Evolutionary conservation across 2,797 vertebrate species (phyloP).

Genomic region (Microhierax caerulescens): DNA sequence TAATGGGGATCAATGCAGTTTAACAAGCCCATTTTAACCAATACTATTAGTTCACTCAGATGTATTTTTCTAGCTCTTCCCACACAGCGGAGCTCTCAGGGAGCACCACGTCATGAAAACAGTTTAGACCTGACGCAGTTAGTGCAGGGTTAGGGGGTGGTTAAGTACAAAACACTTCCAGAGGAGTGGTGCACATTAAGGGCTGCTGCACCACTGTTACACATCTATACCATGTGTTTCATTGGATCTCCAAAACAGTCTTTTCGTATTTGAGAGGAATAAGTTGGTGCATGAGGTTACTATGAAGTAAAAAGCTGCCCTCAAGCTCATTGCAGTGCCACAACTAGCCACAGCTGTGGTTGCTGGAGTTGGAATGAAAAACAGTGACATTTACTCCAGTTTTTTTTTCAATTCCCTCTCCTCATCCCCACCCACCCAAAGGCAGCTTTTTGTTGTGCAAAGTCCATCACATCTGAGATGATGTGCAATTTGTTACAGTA

Average conservation of each 20-base stretch:
- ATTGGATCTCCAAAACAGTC: background rate
- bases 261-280: background rate
- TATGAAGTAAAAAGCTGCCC: background rate
- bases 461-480: background rate
- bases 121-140: background rate
- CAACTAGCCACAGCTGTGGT: background rate
- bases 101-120: background rate
- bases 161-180: background rate
- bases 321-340: background rate
- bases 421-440: background rate
- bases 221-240: fast-evolving
- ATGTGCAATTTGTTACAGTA: background rate
- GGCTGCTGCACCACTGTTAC: background rate
- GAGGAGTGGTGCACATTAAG: background rate
- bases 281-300: background rate
- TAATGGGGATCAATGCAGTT: background rate
- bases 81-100: background rate
- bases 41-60: background rate
- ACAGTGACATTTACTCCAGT: background rate
- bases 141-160: background rate
- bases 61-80: background rate
- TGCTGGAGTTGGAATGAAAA: background rate
- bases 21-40: conserved; percentile 2
- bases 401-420: background rate
- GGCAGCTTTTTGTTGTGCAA: background rate